Conservation (phyloP, 1,140 invertebrate genomes). For the Araneus ventricosus region DNA sequence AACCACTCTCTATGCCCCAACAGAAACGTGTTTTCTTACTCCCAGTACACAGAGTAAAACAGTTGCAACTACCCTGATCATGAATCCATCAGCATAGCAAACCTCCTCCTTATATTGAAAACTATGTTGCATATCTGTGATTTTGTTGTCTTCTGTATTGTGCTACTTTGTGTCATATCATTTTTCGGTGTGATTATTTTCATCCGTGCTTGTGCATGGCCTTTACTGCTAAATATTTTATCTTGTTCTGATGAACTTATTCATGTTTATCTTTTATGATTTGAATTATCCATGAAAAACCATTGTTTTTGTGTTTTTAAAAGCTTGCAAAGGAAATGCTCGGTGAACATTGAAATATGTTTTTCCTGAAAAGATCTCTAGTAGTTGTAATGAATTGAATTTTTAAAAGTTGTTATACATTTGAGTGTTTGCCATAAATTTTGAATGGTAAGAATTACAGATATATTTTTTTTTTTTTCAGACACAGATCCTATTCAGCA, state of each 20-base stretch:
- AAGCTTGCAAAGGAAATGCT: too few relatives aligned
- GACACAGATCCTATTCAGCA: too few relatives aligned
- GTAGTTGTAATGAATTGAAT: neutral
- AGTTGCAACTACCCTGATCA: constrained; percentile 54
- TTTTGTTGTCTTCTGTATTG: constrained; percentile 29
- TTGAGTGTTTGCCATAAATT: too few relatives aligned
- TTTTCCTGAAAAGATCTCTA: neutral
- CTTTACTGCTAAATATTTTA: neutral
- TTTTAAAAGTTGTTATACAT: too few relatives aligned
- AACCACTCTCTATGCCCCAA: constrained; percentile 61
- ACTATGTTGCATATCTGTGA: constrained; percentile 57
- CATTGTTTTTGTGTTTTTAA: too few relatives aligned
- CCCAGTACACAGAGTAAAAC: constrained; percentile 68
- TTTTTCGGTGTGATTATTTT: neutral
- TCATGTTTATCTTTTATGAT: too few relatives aligned
- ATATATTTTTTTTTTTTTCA: too few relatives aligned
- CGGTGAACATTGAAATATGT: too few relatives aligned
- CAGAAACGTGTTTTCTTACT: constrained; percentile 65
- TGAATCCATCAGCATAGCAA: constrained; percentile 69
- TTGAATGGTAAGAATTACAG: too few relatives aligned
- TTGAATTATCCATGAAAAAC: too few relatives aligned
- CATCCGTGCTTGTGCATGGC: neutral
- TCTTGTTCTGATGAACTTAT: too few relatives aligned
- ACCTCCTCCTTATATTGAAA: constrained; percentile 63
- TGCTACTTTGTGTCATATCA: neutral